phyloP scores from a whole-genome alignment of 2,113 vertebrate species.

The Ceyx cyanopectus region DNA sequence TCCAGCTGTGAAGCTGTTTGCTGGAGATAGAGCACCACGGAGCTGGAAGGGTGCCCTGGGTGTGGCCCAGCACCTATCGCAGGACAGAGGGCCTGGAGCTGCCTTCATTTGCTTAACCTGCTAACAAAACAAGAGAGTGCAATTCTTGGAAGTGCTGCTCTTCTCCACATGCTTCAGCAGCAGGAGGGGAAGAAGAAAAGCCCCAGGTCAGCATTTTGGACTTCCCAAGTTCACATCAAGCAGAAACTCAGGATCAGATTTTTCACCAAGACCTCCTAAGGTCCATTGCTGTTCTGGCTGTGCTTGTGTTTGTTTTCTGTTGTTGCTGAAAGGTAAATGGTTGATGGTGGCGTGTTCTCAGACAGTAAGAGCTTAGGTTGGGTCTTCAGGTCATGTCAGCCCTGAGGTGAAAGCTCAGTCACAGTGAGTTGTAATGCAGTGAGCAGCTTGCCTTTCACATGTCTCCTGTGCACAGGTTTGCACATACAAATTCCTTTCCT shows the following conservation, averaged over 20 bases:
- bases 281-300: not conserved
- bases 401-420: not conserved
- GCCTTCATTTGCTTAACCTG: not conserved
- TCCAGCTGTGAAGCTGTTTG: not conserved
- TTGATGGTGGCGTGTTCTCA: not conserved
- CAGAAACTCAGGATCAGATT: not conserved
- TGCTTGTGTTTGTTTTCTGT: not conserved
- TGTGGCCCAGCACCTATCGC: not conserved
- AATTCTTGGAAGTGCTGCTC: not conserved
- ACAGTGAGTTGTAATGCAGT: not conserved
- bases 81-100: not conserved
- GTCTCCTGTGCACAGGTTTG: not conserved
- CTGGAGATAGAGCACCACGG: rapidly evolving
- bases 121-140: not conserved
- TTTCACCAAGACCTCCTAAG: not conserved
- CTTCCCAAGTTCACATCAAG: not conserved
- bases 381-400: not conserved
- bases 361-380: not conserved
- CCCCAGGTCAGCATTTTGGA: rapidly evolving
- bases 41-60: constrained; percentile 43
- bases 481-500: not conserved
- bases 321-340: not conserved
- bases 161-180: not conserved
- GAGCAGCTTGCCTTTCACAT: not conserved
- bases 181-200: rapidly evolving